Evolutionary conservation across 2,888 invertebrate genomes (phyloP), one percentile per base, ranked within the genome.

Genomic region (Tenthredo notha): DNA sequence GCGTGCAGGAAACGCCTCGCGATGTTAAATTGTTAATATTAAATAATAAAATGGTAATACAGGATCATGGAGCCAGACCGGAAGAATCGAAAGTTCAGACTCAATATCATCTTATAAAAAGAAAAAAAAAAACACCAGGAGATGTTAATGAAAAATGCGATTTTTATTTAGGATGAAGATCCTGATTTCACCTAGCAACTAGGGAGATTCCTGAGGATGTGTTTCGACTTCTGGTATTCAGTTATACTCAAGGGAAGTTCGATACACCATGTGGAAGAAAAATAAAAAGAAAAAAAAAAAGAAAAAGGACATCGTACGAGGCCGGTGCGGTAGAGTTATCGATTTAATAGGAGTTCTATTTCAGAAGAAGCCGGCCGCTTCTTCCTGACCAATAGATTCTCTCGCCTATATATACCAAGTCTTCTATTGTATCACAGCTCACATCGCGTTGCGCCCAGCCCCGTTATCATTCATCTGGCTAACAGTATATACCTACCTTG

Each of bases 401-500:
- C 87, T 87, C 88, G 89, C 88, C 87, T 58, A 80, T 40, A 61
- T 29, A 67, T 43, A 83, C 67, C 67, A 33, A 47, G 47, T 83
- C 88, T 88, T 88, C 88, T 88, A 91, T 91, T 91, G 91, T 91
- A 91, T 90, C 90, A 89, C 86, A 86, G 85, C 84, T 90, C 89
- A 89, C 91, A 84, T 83, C 91, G 89, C 90, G 90, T 92, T 90
- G 90, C 89, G 90, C 83, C 67, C 83, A 70, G 83, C 65, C 83
- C 83, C 67, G 90, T 92, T 92, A 92, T 92, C 92, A 91, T 92
- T 91, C 91, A 92, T 92, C 92, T 90, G 85, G 87, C 86, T 88
- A 88, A 88, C 88, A 88, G 88, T 88, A 89, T 88, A 89, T 65
- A 83, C 83, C 83, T 43, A 50, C 83, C 83, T 70, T 61, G 83